Percentiles rank a stretch among this genome's conserved stretches.
These are phyloP conservation scores for Lapara coniferarum DNA, from an alignment of 2,888 invertebrate genomes.

Conservation along the genomic window DNA sequence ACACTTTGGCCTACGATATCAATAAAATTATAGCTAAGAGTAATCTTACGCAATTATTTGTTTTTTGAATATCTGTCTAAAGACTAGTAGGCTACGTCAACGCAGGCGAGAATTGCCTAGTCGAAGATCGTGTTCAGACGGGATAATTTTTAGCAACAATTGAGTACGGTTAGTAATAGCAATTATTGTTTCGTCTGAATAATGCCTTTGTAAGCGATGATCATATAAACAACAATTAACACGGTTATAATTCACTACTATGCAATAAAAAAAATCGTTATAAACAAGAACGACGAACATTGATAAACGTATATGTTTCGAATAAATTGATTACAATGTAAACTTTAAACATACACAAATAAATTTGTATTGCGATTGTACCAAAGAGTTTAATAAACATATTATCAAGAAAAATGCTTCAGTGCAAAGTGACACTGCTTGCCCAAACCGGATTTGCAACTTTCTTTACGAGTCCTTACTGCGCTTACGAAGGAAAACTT, in stretches of 20 bases:
- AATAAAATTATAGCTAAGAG: too few relatives aligned
- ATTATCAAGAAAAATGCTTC: constrained; percentile 57
- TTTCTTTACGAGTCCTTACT: constrained; percentile 54
- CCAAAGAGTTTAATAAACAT: constrained; percentile 46
- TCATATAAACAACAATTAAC: background rate
- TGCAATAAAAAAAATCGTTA: constrained; percentile 17
- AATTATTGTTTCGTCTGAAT: too few relatives aligned
- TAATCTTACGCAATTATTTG: too few relatives aligned
- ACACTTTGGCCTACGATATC: too few relatives aligned
- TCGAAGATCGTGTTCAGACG: too few relatives aligned
- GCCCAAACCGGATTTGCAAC: constrained; percentile 52
- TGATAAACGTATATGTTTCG: constrained; percentile 37
- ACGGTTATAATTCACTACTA: constrained; percentile 1
- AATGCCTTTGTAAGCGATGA: too few relatives aligned
- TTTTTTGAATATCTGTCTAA: too few relatives aligned
- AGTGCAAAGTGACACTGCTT: constrained; percentile 51
- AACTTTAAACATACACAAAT: constrained; percentile 36
- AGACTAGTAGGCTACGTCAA: too few relatives aligned
- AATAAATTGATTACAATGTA: constrained; percentile 35
- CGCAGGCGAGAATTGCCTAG: too few relatives aligned
- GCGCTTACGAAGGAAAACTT: background rate
- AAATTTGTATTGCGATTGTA: constrained; percentile 45
- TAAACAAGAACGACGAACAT: constrained; percentile 37
- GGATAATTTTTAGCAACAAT: too few relatives aligned
- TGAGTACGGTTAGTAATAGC: too few relatives aligned